phyloP scores from a whole-genome alignment of 35 echinoderm and acorn worm genomes.

The Lytechinus variegatus region DNA sequence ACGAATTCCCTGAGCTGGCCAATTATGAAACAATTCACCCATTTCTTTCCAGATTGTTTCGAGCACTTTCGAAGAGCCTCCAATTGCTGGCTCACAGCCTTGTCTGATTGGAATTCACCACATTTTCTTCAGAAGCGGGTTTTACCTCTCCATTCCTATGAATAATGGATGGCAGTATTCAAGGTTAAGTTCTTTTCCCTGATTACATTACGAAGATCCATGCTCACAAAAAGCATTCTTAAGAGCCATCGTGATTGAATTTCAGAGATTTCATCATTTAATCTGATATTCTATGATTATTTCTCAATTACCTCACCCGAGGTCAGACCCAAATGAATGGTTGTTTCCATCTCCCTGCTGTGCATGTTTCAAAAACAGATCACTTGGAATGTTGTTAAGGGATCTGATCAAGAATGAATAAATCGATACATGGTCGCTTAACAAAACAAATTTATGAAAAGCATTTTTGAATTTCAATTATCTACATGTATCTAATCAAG shows the following conservation, averaged over 20 bases:
- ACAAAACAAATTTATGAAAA: too few species aligned
- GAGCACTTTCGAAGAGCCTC: not conserved
- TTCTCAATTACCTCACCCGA: constrained; percentile 1
- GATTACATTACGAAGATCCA: constrained; percentile 4
- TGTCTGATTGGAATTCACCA: not conserved
- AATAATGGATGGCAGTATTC: not conserved
- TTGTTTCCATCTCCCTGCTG: not conserved
- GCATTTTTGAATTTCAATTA: too few species aligned
- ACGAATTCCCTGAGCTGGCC: not conserved
- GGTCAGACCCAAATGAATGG: not conserved
- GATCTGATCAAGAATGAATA: not conserved
- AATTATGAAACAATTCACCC: not conserved
- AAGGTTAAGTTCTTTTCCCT: constrained; percentile 11
- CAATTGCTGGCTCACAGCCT: not conserved
- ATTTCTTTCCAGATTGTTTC: constrained; percentile 12
- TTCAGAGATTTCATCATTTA: not conserved
- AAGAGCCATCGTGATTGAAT: not conserved
- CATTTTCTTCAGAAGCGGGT: not conserved
- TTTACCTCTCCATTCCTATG: not conserved
- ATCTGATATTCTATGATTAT: constrained; percentile 5
- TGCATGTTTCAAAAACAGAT: not conserved
- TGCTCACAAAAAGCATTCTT: not conserved
- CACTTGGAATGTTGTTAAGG: not conserved
- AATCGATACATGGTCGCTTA: too few species aligned
- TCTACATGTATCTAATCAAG: too few species aligned